Conservation (phyloP, 1,140 invertebrate species). For the Meloidogyne hapla region DNA sequence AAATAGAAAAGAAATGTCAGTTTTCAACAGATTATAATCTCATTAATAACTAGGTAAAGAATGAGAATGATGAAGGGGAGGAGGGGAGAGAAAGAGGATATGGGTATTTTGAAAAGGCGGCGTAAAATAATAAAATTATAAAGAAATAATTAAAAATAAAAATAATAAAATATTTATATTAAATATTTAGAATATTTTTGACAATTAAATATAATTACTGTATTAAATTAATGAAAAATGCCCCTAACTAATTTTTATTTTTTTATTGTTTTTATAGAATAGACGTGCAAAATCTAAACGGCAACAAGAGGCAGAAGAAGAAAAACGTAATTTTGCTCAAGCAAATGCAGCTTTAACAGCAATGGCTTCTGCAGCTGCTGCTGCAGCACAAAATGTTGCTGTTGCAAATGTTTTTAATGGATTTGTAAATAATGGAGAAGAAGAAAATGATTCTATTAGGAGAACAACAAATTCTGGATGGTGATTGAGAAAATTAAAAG, state of each 20-base stretch:
- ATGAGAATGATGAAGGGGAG: neutral
- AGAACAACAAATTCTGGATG: no score
- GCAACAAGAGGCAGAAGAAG: slow-evolving; percentile 81
- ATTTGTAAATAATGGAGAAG: neutral
- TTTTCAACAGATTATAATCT: neutral
- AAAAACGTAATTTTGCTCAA: slow-evolving; percentile 63
- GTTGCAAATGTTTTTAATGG: neutral
- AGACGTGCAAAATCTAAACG: slow-evolving; percentile 88
- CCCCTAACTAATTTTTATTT: no score
- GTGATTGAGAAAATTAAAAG: no score
- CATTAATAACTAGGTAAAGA: neutral
- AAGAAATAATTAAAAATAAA: no score
- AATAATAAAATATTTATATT: no score
- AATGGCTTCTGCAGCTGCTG: slow-evolving; percentile 10
- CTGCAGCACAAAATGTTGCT: neutral
- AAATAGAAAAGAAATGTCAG: neutral
- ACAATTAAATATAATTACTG: no score
- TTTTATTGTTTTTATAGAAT: slow-evolving; percentile 80
- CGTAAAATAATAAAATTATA: no score
- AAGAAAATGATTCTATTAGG: neutral
- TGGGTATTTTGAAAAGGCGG: no score
- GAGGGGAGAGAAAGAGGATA: no score
- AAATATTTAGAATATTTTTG: no score
- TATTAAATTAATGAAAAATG: no score
- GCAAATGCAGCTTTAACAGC: slow-evolving; percentile 32